A percentile compares a stretch with the other conserved stretches of the same genome.
These are phyloP conservation scores for Mesochorus sp. DNA, from an alignment of 2,888 invertebrate species.

Conservation along the genomic window DNA sequence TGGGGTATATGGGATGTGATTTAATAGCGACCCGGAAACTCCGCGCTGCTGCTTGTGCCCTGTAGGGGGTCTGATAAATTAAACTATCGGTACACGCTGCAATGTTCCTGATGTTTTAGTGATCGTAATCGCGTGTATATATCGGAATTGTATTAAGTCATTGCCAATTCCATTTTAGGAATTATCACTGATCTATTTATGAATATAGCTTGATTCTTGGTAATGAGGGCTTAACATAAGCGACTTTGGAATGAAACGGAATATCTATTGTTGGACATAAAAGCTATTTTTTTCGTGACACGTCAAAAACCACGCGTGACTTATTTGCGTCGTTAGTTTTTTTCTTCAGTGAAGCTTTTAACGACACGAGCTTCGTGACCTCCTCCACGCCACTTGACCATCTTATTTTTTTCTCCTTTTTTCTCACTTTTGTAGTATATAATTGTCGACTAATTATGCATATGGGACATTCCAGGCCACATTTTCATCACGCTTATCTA, in stretches of 20 bases:
- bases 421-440: not conserved
- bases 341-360: not conserved
- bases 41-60: constrained; percentile 2
- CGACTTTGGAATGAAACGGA: too few species aligned
- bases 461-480: too few species aligned
- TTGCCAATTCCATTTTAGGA: too few species aligned
- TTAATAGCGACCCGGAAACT: constrained; percentile 1
- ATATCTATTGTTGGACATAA: not conserved
- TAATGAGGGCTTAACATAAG: too few species aligned
- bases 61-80: constrained; percentile 23
- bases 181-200: too few species aligned
- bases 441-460: constrained; percentile 5
- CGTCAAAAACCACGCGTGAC: not conserved
- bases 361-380: constrained; percentile 3
- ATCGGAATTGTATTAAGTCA: too few species aligned
- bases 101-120: too few species aligned
- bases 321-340: too few species aligned
- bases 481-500: too few species aligned
- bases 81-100: not conserved
- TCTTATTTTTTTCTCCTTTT: not conserved
- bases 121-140: too few species aligned
- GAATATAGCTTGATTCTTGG: too few species aligned
- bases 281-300: not conserved
- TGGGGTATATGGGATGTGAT: constrained; percentile 19
- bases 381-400: constrained; percentile 1